A percentile compares a stretch with the other conserved stretches of the same genome.
Evolutionary conservation across 2,888 invertebrate species (phyloP).

Genomic region (Notodonta dromedarius): DNA sequence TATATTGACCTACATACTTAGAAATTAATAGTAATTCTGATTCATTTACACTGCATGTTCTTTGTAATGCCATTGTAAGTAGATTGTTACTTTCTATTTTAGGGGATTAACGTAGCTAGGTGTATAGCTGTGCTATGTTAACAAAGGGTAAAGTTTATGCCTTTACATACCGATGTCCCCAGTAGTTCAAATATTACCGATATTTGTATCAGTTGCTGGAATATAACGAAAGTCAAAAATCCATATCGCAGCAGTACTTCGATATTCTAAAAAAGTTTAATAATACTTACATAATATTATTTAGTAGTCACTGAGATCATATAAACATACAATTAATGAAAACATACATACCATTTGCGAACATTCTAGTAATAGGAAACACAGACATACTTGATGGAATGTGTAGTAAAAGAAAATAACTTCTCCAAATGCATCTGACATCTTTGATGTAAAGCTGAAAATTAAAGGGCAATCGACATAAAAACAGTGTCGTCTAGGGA

Average conservation of each 20-base stretch:
- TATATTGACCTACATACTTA: no score
- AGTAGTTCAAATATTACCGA: conserved; percentile 36
- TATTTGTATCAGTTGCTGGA: conserved; percentile 33
- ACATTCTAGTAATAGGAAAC: neutral
- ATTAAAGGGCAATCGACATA: neutral
- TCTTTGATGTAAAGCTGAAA: conserved; percentile 3
- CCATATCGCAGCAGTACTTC: conserved; percentile 5
- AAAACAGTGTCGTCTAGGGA: no score
- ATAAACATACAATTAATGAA: neutral
- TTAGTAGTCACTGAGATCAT: no score
- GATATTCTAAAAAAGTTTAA: neutral
- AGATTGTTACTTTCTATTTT: neutral
- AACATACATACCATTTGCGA: conserved; percentile 4
- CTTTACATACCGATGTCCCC: conserved; percentile 25
- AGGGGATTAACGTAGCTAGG: neutral
- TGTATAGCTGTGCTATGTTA: no score
- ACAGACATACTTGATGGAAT: conserved; percentile 1
- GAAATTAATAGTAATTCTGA: no score
- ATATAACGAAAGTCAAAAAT: conserved; percentile 19
- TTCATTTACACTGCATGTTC: no score
- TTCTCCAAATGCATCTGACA: neutral
- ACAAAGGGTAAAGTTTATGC: no score
- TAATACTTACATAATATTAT: neutral
- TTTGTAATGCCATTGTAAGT: no score
- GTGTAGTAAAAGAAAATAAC: neutral